Conservation (phyloP, 2,797 vertebrate species). For the Acipenser ruthenus region DNA sequence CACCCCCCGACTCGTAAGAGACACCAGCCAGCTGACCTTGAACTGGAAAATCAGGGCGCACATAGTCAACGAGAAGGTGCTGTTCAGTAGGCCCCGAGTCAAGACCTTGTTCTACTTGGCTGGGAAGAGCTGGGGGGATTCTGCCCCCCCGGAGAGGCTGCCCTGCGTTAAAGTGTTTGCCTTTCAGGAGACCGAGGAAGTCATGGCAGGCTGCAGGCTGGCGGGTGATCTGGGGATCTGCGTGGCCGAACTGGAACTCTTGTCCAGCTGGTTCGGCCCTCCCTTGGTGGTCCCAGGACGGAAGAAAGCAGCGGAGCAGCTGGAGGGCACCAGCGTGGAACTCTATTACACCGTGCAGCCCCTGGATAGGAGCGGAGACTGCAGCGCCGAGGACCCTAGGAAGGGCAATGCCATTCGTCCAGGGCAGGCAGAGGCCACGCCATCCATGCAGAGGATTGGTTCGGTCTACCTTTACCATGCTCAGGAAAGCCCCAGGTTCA, state of each 20-base stretch:
- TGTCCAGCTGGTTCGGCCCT: conserved; percentile 78
- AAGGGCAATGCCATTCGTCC: conserved; percentile 57
- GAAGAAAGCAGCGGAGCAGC: conserved; percentile 47
- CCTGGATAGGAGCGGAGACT: conserved; percentile 60
- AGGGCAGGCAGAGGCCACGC: conserved; percentile 47
- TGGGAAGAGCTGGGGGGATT: conserved; percentile 76
- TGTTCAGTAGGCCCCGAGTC: conserved; percentile 76
- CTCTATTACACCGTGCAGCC: conserved; percentile 76
- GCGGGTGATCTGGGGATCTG: conserved; percentile 78
- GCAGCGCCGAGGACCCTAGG: conserved; percentile 63
- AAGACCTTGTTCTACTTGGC: conserved; percentile 82
- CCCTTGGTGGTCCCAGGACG: conserved; percentile 50
- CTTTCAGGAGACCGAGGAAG: conserved; percentile 68
- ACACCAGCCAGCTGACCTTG: conserved; percentile 61
- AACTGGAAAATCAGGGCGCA: conserved; percentile 85
- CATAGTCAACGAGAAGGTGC: conserved; percentile 71
- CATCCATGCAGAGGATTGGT: conserved; percentile 73
- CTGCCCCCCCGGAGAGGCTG: conserved; percentile 50
- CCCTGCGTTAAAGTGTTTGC: conserved; percentile 80
- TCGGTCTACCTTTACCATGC: conserved; percentile 69
- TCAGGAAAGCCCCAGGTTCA: conserved; percentile 57
- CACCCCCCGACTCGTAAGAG: conserved; percentile 52
- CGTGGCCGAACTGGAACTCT: conserved; percentile 82
- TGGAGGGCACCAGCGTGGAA: conserved; percentile 67
- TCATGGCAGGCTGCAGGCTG: conserved; percentile 72